A percentile compares a stretch with the other conserved stretches of the same genome.
Evolutionary conservation across 1,140 invertebrate genomes (phyloP).

Genomic region (Zaprionus taronus): DNA sequence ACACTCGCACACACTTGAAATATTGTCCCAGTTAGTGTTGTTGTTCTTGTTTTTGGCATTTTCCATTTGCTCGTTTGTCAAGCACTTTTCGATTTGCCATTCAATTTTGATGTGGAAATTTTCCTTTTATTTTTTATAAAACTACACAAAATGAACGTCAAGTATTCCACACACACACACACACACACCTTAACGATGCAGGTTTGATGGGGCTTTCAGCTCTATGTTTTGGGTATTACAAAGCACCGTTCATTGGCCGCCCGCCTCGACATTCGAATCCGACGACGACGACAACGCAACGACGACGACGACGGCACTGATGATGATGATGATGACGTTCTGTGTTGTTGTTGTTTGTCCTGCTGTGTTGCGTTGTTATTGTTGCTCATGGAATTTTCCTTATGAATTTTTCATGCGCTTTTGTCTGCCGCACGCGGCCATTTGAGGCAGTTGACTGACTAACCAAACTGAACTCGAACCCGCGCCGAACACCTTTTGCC

Average conservation of each 20-base stretch:
- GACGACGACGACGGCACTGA: slow-evolving; percentile 17
- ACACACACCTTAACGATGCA: slow-evolving; percentile 62
- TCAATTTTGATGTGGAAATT: slow-evolving; percentile 47
- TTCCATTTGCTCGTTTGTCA: slow-evolving; percentile 56
- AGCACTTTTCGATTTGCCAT: slow-evolving; percentile 74
- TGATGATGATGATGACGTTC: slow-evolving; percentile 30
- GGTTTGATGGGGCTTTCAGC: slow-evolving; percentile 34
- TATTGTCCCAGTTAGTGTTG: slow-evolving; percentile 48
- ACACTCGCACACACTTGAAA: slow-evolving; percentile 28
- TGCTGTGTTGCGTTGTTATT: slow-evolving; percentile 25
- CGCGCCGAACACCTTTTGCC: slow-evolving; percentile 64
- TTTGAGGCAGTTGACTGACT: slow-evolving; percentile 74
- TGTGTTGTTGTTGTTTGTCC: slow-evolving; percentile 26
- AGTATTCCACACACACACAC: slow-evolving; percentile 35
- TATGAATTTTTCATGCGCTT: slow-evolving; percentile 82
- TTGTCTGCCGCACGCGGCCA: slow-evolving; percentile 80
- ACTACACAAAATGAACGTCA: slow-evolving; percentile 61
- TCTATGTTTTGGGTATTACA: slow-evolving; percentile 55
- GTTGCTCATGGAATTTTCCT: slow-evolving; percentile 43
- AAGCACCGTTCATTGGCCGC: slow-evolving; percentile 49
- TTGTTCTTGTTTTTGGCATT: slow-evolving; percentile 40
- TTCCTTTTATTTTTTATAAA: slow-evolving; percentile 39
- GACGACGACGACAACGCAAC: slow-evolving; percentile 16
- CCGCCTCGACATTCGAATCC: slow-evolving; percentile 30
- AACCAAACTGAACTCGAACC: slow-evolving; percentile 50